Base-by-base conservation (phyloP, 2,888 invertebrate genomes). In the Caenorhabditis virilis region DNA sequence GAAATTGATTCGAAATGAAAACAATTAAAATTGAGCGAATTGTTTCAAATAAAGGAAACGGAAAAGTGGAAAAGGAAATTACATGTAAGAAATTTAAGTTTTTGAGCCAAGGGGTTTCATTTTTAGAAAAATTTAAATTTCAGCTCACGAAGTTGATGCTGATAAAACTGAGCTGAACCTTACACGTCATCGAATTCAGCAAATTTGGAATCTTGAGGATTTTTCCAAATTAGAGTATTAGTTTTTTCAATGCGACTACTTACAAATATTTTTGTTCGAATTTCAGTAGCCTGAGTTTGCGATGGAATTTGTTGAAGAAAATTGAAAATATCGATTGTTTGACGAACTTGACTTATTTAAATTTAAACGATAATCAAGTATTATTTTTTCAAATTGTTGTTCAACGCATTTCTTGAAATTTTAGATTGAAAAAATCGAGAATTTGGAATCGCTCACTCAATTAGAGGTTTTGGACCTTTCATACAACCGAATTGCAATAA, bases 281-380 rank as follows among this genome's bases (percentile, higher is more conserved):
- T 23, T 36, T 35, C 43, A 58, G 58, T 52, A 59, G 46, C 16
- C 22, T 69, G 25, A 53, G 45, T 11, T 58, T 69, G 82, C 87
- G 97, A 50, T 95, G 97, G 91, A 98, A 98, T 86, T 86, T 94
- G 7, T 91, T 98, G 18, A 95, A 91, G 83, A 91, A 91, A 84
- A 95, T 98, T 74, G 95, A 97, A 84, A 93, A 94, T 81, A 84
- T 98, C 35, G 85, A 88, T 49, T 89, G 89, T 1, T 85, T 95
- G 35, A 50, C 59, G 13, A 63, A 67, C 0, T 86, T 98, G 16
- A 88, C 88, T n/a, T 93, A 95, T 83, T 85, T 98, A 49, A 97
- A 97, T 83, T 85, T 98, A 5, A 95, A 97, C 85, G 97, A 98
- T 84, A 98, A 98, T 86, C 95, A 95, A 86, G 90, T 98, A 1